Percentiles rank a stretch among this genome's conserved stretches.
Evolutionary conservation across 2,113 vertebrate genomes (phyloP).

Genomic region (Nymphicus hollandicus): DNA sequence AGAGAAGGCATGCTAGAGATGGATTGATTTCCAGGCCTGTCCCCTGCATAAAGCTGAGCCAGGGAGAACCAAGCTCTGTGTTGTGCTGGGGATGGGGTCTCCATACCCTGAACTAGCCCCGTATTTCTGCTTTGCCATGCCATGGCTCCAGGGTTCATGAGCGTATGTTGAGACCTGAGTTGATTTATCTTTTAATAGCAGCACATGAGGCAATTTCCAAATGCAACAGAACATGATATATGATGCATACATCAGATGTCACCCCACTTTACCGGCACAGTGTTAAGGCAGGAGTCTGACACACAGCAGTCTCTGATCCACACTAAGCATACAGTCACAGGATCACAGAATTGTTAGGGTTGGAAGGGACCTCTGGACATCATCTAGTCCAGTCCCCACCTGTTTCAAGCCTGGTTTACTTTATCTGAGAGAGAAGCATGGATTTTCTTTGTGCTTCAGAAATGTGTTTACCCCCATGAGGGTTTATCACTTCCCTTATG

Average conservation of each 20-base stretch:
- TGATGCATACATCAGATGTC: not conserved
- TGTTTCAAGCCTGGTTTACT: not conserved
- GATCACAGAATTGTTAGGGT: not conserved
- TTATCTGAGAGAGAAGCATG: not conserved
- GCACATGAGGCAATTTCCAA: not conserved
- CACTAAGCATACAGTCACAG: not conserved
- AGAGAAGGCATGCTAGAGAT: rapidly evolving
- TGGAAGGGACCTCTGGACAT: not conserved
- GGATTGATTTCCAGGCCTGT: not conserved
- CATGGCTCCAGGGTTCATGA: not conserved
- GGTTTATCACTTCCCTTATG: not conserved
- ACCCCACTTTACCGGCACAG: not conserved
- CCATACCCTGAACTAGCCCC: not conserved
- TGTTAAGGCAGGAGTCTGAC: not conserved
- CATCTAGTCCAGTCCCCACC: not conserved
- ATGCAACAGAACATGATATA: not conserved
- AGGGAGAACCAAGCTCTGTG: rapidly evolving
- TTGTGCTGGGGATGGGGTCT: not conserved
- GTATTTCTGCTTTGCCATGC: not conserved
- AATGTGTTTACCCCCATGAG: not conserved
- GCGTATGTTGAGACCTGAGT: not conserved
- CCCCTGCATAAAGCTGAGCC: not conserved
- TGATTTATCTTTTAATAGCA: not conserved
- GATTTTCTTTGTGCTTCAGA: not conserved
- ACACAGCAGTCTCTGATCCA: not conserved